Conservation (phyloP, 1,140 invertebrate genomes). For the Pseudomyrmex gracilis region DNA sequence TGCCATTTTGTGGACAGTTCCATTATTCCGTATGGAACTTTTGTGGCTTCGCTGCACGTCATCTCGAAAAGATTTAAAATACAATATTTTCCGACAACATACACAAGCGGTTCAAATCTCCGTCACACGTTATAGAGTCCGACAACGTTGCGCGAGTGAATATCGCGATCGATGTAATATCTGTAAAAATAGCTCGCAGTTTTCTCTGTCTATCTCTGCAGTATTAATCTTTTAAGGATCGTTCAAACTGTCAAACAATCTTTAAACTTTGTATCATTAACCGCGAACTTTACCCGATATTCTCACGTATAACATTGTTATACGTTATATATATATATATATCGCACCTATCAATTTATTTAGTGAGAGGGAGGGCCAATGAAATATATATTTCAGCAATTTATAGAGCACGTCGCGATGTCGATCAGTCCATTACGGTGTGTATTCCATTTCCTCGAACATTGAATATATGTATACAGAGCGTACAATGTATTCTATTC, state of each 20-base stretch:
- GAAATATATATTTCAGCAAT: not conserved
- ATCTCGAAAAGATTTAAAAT: no score
- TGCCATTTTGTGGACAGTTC: no score
- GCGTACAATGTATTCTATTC: not conserved
- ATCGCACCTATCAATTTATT: not conserved
- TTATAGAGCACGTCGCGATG: no score
- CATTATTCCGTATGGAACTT: no score
- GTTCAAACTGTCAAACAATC: slow-evolving; percentile 18
- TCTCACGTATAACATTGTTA: not conserved
- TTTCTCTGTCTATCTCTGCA: not conserved
- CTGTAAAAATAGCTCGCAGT: slow-evolving; percentile 30
- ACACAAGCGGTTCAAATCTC: slow-evolving; percentile 1
- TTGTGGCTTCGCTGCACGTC: no score
- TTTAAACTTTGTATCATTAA: not conserved
- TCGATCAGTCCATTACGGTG: not conserved
- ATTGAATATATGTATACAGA: no score
- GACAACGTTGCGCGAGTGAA: slow-evolving; percentile 2
- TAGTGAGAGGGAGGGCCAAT: not conserved
- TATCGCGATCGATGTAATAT: slow-evolving; percentile 28
- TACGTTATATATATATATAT: no score
- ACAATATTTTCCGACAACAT: no score
- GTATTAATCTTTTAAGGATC: slow-evolving; percentile 10
- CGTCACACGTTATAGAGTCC: not conserved
- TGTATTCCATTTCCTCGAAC: no score
- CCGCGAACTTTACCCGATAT: not conserved